Evolutionary conservation across 2,113 vertebrate species (phyloP), one percentile per base, ranked within the genome.

Genomic region (Illadopsis cleaveri): DNA sequence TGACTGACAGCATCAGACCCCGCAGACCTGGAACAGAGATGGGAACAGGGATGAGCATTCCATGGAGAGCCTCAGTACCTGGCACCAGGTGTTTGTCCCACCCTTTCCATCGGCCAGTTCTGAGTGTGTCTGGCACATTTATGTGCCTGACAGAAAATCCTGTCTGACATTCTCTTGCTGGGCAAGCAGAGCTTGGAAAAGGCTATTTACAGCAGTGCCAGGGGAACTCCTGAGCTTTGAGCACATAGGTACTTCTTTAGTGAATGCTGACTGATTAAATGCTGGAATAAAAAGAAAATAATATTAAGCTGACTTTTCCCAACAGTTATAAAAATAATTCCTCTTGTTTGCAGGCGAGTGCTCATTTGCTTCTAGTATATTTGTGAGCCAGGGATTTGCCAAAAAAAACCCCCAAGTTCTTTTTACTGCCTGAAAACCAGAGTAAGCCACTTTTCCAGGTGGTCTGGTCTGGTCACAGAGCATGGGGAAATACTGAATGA

Each of bases 1-100:
- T 99, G 90, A 99, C 99, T 0, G 99, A 99, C 80, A 99, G 73
- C 99, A 99, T 99, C 70, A 99, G 97, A 44, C 99, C 99, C 57
- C 99, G 97, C 38, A 99, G 97, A 89, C 99, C 99, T 99, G 94
- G 47, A 91, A 96, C 5, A 95, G 33, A 47, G 27, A 23, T 0
- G 7, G 20, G 37, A 60, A 25, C 4, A 1, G 71, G 73, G 35
- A 3, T 51, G 58, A 71, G 37, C 37, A 1, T 15, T 30, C 44
- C 1, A 0, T 3, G 66, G 19, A 7, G 30, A 28, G 25, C 13
- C 30, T 19, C n/a, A 8, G 35, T 1, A 3, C 2, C 1, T 3
- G 38, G 44, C 64, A 57, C 37, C n/a, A 6, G 9, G 25, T 5
- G 30, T 50, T 5, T 6, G 9, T 11, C 44, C 3, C 10, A 21